Evolutionary conservation across 2,113 vertebrate genomes (phyloP).

Genomic region (Leucopsar rothschildi): DNA sequence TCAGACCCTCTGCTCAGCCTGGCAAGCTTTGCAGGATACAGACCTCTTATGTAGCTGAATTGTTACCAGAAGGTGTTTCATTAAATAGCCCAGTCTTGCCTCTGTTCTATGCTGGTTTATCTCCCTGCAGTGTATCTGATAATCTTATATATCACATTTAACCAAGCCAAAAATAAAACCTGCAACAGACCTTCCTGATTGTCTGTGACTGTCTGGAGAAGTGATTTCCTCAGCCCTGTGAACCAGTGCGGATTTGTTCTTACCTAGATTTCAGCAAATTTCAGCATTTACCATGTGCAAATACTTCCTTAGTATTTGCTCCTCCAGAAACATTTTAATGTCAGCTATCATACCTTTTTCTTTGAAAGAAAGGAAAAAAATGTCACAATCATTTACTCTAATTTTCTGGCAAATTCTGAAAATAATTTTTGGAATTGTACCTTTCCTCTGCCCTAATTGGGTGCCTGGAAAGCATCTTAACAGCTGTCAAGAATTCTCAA

Average conservation of each 20-base stretch:
- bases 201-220: conserved; percentile 4
- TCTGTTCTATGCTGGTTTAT: neutral
- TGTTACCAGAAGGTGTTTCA: conserved; percentile 58
- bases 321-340: neutral
- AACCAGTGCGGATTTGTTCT: neutral
- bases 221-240: neutral
- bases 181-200: conserved; percentile 25
- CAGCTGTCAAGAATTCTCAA: conserved; percentile 22
- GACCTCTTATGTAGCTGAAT: neutral
- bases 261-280: neutral
- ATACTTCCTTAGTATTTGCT: neutral
- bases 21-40: neutral
- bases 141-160: neutral
- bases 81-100: conserved; percentile 34
- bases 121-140: conserved; percentile 11
- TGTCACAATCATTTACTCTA: neutral
- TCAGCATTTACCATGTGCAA: neutral
- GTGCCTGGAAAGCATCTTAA: neutral
- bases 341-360: neutral
- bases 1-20: neutral
- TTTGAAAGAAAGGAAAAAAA: neutral
- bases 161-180: conserved; percentile 49
- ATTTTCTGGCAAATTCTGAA: conserved; percentile 30
- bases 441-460: neutral
- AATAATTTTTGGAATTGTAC: neutral